Base-by-base conservation (phyloP, 2,113 vertebrate genomes). In the Corythornis vintsioides region DNA sequence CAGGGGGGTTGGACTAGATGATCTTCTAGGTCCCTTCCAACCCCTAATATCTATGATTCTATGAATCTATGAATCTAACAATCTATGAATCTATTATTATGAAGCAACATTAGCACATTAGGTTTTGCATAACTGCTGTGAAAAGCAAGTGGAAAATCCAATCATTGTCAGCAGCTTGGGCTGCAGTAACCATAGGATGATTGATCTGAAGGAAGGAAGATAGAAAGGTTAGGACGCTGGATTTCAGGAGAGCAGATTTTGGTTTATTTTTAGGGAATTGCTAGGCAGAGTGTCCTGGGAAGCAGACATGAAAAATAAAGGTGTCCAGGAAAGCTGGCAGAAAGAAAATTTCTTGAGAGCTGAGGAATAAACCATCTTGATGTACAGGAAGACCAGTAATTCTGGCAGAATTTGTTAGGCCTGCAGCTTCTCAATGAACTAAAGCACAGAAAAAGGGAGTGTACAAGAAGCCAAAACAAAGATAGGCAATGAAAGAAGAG, bases 191-290 rank as follows among this genome's bases (percentile, higher is more conserved):
- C 55, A 61, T 42, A 64, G 50, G 24, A 60, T 72, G 48, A 69
- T 6, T 71, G 48, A 87, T 79, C 47, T 79, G 64, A 79, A 91
- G 45, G 35, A 82, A 94, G 50, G 25, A 83, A 91, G 66, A 31
- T 10, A 85, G 63, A 28, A 83, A 35, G 18, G 13, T 65, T 89
- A 69, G 45, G 53, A 64, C 61, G 86, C 70, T 56, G 53, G 33
- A 73, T 83, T 79, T 87, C 71, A 70, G 71, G 53, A 88, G 9
- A 84, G 20, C 15, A 69, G 61, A 83, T 20, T 93, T 69, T 0
- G 6, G 9, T 13, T 91, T 94, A 85, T 92, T 96, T 95, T 95
- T 94, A 91, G 91, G 75, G 31, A 86, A 83, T 20, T 77, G 40
- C 56, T 76, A 66, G 82, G 87, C 71, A 80, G 31, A 79, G 38